Conservation (phyloP, 2,113 vertebrate species). For the Dicaeum eximium region DNA sequence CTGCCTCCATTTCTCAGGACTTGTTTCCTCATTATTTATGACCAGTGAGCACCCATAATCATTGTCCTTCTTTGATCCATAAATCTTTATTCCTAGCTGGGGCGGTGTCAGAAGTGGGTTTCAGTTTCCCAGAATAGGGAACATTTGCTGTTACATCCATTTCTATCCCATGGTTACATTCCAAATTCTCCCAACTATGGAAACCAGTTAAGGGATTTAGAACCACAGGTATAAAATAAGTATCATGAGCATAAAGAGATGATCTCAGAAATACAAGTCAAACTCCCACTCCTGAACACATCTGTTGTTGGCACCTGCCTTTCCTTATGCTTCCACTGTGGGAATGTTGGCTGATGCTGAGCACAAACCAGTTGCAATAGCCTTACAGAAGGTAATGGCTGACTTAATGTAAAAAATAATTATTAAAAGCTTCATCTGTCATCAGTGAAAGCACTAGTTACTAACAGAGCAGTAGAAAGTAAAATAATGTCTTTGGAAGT, state of each 20-base stretch:
- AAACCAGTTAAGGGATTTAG: not conserved
- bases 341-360: not conserved
- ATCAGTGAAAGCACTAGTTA: not conserved
- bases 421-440: not conserved
- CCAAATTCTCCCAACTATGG: not conserved
- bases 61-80: not conserved
- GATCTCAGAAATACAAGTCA: not conserved
- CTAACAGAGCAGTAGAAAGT: slow-evolving; percentile 2
- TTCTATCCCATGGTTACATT: not conserved
- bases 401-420: not conserved
- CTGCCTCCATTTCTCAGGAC: not conserved
- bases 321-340: not conserved
- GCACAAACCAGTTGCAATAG: not conserved
- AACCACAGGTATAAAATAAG: not conserved
- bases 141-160: not conserved
- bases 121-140: not conserved
- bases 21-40: not conserved
- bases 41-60: not conserved
- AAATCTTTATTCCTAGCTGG: not conserved
- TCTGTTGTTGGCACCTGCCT: not conserved
- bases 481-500: not conserved
- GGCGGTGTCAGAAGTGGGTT: not conserved
- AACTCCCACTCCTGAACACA: not conserved
- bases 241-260: not conserved
- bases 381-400: not conserved